Conservation (phyloP, 1,140 invertebrate species). For the Gryllus bimaculatus region DNA sequence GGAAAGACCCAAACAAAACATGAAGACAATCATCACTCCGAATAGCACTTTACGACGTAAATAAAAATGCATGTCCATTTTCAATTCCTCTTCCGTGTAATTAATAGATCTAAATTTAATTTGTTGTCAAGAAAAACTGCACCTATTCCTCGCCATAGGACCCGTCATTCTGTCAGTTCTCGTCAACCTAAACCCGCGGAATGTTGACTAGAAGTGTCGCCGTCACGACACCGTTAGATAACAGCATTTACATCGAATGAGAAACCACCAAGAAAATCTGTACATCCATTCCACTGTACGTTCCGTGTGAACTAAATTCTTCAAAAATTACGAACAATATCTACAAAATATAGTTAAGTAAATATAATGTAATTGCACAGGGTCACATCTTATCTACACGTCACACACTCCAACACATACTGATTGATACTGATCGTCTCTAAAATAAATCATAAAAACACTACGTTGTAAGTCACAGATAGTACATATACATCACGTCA, state of each 20-base stretch:
- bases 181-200: background rate
- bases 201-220: background rate
- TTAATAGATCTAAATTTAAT: background rate
- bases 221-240: background rate
- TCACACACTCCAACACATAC: too few species aligned
- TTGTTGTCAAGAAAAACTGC: background rate
- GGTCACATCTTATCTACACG: too few species aligned
- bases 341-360: too few species aligned
- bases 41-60: background rate
- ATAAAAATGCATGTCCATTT: background rate
- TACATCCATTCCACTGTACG: background rate
- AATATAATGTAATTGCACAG: too few species aligned
- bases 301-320: background rate
- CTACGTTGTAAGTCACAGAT: too few species aligned
- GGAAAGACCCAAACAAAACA: slow-evolving; percentile 14
- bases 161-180: background rate
- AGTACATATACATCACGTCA: too few species aligned
- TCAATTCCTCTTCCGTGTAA: background rate
- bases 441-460: too few species aligned
- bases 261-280: background rate
- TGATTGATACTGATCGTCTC: too few species aligned
- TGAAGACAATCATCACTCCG: slow-evolving; percentile 11
- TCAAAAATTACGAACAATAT: background rate
- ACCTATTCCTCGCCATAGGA: background rate
- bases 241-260: background rate